Conservation (phyloP, 2,888 invertebrate genomes). For the Melitaea athalia region DNA sequence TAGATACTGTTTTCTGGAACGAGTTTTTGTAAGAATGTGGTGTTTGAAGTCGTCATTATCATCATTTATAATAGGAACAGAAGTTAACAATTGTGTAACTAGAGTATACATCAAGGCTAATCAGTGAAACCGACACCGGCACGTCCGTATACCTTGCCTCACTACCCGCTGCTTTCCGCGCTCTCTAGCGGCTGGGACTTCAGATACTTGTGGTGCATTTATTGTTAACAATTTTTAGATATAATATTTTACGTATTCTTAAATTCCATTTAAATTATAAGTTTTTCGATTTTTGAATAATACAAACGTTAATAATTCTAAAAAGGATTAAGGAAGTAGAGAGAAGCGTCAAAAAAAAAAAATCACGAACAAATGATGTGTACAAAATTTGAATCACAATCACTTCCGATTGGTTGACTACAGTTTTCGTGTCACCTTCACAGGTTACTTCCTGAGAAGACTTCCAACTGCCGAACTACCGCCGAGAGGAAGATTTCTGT, state of each 20-base stretch:
- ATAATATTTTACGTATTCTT: not conserved
- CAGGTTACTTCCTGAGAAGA: conserved; percentile 69
- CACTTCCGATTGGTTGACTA: conserved; percentile 71
- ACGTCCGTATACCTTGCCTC: conserved; percentile 63
- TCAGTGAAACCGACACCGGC: conserved; percentile 62
- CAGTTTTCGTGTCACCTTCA: conserved; percentile 74
- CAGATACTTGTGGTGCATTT: conserved; percentile 23
- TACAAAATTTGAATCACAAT: conserved; percentile 74
- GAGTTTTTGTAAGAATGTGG: not conserved
- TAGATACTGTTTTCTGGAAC: not conserved
- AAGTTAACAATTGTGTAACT: conserved; percentile 51
- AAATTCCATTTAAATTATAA: not conserved
- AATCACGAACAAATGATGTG: conserved; percentile 61
- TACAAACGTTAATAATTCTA: conserved; percentile 46
- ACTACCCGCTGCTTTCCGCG: conserved; percentile 52
- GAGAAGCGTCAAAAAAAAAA: conserved; percentile 46
- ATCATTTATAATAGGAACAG: conserved; percentile 27
- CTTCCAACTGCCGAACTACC: conserved; percentile 62
- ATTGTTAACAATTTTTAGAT: not conserved
- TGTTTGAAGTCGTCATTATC: conserved; percentile 11
- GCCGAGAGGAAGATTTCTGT: conserved; percentile 70
- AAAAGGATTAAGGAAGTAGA: conserved; percentile 60
- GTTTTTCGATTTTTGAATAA: not conserved
- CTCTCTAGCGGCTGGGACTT: conserved; percentile 41
- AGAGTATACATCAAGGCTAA: conserved; percentile 61